phyloP scores from a whole-genome alignment of 1,140 invertebrate genomes.

The Drosophila willistoni region DNA sequence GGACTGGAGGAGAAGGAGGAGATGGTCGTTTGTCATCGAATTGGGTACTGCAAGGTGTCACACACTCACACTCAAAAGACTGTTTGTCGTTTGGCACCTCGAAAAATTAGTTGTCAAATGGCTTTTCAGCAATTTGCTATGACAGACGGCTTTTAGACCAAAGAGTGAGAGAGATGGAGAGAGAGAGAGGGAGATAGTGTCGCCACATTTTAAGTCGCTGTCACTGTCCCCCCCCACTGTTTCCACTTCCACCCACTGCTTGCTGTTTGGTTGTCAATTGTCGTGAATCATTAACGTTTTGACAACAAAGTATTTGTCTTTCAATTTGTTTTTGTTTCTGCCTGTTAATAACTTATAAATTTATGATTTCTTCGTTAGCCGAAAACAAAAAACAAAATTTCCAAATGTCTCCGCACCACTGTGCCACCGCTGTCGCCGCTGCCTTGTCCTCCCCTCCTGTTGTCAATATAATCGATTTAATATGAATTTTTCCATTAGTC shows the following conservation, averaged over 20 bases:
- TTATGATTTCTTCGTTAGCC: conserved; percentile 38
- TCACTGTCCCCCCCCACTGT: too few species aligned
- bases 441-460: conserved; percentile 1
- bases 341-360: conserved; percentile 62
- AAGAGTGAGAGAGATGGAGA: conserved; percentile 20
- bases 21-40: background rate
- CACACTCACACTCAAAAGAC: background rate
- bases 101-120: conserved; percentile 75
- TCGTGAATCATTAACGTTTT: conserved; percentile 41
- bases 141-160: conserved; percentile 68
- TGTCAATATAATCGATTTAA: conserved; percentile 82
- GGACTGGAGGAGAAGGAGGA: background rate
- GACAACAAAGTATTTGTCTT: conserved; percentile 33
- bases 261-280: background rate
- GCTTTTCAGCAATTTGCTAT: conserved; percentile 60
- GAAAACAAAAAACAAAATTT: background rate
- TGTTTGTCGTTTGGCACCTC: conserved; percentile 55
- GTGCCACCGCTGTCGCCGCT: conserved; percentile 8
- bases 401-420: conserved; percentile 22
- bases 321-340: conserved; percentile 30
- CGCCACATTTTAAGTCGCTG: too few species aligned
- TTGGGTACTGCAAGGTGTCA: conserved; percentile 58
- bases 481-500: conserved; percentile 82
- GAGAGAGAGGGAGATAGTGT: too few species aligned
- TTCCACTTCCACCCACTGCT: too few species aligned